Conservation (phyloP, 2,113 vertebrate genomes). For the Siniperca knerii region DNA sequence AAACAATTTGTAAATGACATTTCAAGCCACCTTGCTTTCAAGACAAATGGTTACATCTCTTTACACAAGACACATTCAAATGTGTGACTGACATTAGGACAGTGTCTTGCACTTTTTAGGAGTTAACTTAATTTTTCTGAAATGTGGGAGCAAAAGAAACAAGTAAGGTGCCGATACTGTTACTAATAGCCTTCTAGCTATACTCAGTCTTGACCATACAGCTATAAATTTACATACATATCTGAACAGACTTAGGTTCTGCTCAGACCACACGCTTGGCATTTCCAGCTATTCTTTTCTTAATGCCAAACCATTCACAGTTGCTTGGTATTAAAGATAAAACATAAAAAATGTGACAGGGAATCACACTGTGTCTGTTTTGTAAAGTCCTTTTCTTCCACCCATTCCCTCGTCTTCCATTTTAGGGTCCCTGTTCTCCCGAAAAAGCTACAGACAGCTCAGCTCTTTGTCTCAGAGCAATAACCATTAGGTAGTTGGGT, state of each 20-base stretch:
- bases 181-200: constrained; percentile 41
- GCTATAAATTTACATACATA: constrained; percentile 20
- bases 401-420: constrained; percentile 33
- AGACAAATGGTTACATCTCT: constrained; percentile 51
- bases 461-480: constrained; percentile 48
- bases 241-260: constrained; percentile 41
- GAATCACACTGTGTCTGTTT: constrained; percentile 43
- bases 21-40: constrained; percentile 48
- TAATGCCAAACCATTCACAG: constrained; percentile 68
- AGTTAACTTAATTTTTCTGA: constrained; percentile 22
- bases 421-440: constrained; percentile 63
- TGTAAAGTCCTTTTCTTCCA: constrained; percentile 46
- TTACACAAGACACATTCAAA: constrained; percentile 55
- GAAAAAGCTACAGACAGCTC: constrained; percentile 38
- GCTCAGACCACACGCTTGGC: constrained; percentile 22
- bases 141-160: constrained; percentile 46
- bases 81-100: constrained; percentile 53
- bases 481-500: constrained; percentile 59
- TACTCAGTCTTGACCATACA: constrained; percentile 36
- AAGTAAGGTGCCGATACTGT: constrained; percentile 55
- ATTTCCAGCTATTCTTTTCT: constrained; percentile 12
- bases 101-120: constrained; percentile 26
- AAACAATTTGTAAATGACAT: constrained; percentile 56
- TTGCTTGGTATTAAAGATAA: constrained; percentile 73
- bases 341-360: constrained; percentile 57